Conservation (phyloP, 2,797 vertebrate species). For the Atherinosoma microstoma region DNA sequence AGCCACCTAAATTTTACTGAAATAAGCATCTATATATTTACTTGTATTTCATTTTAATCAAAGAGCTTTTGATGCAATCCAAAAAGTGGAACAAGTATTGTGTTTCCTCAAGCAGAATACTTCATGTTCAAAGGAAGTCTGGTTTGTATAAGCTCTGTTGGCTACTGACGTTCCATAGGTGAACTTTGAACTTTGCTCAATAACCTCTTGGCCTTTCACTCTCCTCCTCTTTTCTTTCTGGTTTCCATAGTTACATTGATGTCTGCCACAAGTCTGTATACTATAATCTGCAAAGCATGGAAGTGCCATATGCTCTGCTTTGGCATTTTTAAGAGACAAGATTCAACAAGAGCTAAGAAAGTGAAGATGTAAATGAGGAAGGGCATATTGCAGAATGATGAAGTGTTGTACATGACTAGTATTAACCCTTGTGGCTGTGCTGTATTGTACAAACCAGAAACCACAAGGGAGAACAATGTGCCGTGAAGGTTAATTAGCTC, state of each 20-base stretch:
- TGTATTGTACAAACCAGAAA: constrained; percentile 45
- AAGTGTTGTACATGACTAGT: constrained; percentile 19
- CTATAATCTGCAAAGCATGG: constrained; percentile 3
- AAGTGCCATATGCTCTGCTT: constrained; percentile 2
- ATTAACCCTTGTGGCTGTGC: constrained; percentile 14
- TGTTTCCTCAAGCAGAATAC: not conserved
- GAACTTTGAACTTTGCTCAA: constrained; percentile 20
- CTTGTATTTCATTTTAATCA: not conserved
- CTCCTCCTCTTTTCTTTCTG: not conserved
- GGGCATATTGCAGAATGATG: not conserved
- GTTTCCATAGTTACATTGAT: constrained; percentile 4
- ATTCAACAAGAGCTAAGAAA: not conserved
- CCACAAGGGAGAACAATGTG: constrained; percentile 42
- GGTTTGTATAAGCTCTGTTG: constrained; percentile 30
- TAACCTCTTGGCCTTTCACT: constrained; percentile 10
- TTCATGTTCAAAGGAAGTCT: constrained; percentile 27
- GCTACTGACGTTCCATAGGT: constrained; percentile 17
- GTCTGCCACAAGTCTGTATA: constrained; percentile 11
- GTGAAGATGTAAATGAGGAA: constrained; percentile 10
- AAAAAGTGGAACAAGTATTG: not conserved
- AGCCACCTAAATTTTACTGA: not conserved
- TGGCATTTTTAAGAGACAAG: not conserved
- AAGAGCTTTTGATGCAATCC: not conserved
- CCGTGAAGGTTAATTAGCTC: constrained; percentile 57
- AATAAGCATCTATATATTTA: not conserved